Conservation (phyloP, 92 coral and sea anemone genomes). For the Blastomussa wellsi region DNA sequence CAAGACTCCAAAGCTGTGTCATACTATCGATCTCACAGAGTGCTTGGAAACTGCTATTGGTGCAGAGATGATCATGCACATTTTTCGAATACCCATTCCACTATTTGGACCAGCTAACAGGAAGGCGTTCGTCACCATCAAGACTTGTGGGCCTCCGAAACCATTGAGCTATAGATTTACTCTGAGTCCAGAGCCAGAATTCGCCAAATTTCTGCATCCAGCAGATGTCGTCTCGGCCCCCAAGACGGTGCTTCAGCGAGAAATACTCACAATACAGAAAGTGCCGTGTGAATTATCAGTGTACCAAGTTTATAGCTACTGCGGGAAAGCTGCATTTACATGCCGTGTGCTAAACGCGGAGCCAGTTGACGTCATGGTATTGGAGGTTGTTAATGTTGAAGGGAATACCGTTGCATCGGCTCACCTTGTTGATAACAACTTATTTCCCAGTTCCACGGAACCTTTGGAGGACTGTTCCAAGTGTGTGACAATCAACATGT, state of each 20-base stretch:
- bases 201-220: slow-evolving; percentile 48
- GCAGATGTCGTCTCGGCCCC: slow-evolving; percentile 47
- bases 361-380: slow-evolving; percentile 55
- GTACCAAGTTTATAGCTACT: slow-evolving; percentile 37
- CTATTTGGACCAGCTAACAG: slow-evolving; percentile 41
- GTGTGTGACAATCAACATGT: slow-evolving; percentile 41
- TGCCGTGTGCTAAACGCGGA: slow-evolving; percentile 69
- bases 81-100: slow-evolving; percentile 28
- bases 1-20: slow-evolving; percentile 30
- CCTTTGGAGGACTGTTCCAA: slow-evolving; percentile 33
- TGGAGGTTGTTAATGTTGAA: slow-evolving; percentile 60
- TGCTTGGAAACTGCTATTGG: slow-evolving; percentile 24
- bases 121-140: slow-evolving; percentile 40
- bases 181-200: slow-evolving; percentile 49
- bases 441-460: slow-evolving; percentile 49
- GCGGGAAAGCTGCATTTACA: slow-evolving; percentile 42
- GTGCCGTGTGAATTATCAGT: slow-evolving; percentile 57
- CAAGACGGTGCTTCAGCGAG: slow-evolving; percentile 41
- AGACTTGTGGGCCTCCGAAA: slow-evolving; percentile 22
- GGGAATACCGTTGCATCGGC: slow-evolving; percentile 67
- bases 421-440: slow-evolving; percentile 62
- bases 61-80: not conserved
- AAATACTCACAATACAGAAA: slow-evolving; percentile 28
- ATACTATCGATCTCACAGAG: slow-evolving; percentile 32
- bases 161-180: slow-evolving; percentile 45